Percentiles rank a stretch among this genome's conserved stretches.
These are phyloP conservation scores for Argyresthia albistria DNA, from an alignment of 2,888 invertebrate species.

Conservation along the genomic window DNA sequence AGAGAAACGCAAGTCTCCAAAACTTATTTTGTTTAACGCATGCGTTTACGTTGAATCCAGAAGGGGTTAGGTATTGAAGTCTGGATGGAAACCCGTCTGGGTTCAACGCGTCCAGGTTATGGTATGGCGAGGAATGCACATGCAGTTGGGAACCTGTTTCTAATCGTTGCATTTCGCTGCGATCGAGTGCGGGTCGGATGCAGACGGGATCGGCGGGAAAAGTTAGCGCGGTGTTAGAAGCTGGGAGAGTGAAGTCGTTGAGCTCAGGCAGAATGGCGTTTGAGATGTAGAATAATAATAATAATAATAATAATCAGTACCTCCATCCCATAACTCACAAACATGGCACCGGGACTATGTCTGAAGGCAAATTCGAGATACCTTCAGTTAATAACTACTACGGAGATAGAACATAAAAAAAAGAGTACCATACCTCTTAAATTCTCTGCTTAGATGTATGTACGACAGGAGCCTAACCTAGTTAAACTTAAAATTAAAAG, in stretches of 20 bases:
- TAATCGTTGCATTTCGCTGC: constrained; percentile 52
- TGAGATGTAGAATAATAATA: no score
- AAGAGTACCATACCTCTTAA: no score
- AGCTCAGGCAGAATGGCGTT: no score
- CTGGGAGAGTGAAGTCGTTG: constrained; percentile 2
- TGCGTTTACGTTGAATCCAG: constrained; percentile 19
- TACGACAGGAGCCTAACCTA: no score
- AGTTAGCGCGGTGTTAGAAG: constrained; percentile 8
- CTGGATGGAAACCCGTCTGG: constrained; percentile 13
- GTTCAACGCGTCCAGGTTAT: not conserved
- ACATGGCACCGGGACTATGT: no score
- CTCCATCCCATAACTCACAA: no score
- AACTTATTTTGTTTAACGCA: constrained; percentile 13
- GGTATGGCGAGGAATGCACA: constrained; percentile 24
- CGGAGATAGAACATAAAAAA: no score
- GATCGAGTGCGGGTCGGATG: constrained; percentile 24
- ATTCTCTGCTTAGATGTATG: no score
- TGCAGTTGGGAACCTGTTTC: constrained; percentile 50
- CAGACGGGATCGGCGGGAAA: not conserved
- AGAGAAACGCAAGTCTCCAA: constrained; percentile 17
- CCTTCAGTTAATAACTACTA: no score
- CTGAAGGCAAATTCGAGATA: no score
- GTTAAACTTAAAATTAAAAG: no score
- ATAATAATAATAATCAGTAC: no score
- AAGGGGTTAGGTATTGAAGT: constrained; percentile 21